These are phyloP conservation scores for Eumacrocentrus americanus DNA, from an alignment of 2,888 invertebrate species.

Conservation along the genomic window DNA sequence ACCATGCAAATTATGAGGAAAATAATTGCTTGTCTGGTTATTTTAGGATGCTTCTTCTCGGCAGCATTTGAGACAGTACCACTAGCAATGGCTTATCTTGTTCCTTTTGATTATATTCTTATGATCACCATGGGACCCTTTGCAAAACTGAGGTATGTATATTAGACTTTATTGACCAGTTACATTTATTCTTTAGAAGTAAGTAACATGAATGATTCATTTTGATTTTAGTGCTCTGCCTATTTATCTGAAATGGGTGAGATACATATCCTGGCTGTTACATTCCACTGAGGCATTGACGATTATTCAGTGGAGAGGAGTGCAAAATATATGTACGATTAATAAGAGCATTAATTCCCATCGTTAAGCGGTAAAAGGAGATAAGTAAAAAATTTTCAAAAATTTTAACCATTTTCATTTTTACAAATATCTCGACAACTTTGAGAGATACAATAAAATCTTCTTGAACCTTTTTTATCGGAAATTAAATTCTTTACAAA, in stretches of 20 bases:
- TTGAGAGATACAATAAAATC: too few relatives aligned
- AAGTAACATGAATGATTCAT: slow-evolving; percentile 20
- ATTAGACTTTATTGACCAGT: background rate
- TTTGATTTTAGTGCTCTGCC: slow-evolving; percentile 70
- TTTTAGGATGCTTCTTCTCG: slow-evolving; percentile 81
- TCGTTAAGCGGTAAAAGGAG: too few relatives aligned
- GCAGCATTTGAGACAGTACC: slow-evolving; percentile 82
- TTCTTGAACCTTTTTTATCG: too few relatives aligned
- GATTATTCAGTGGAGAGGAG: slow-evolving; percentile 80
- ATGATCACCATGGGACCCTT: slow-evolving; percentile 90
- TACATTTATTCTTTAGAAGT: background rate
- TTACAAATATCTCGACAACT: too few relatives aligned
- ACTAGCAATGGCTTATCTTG: slow-evolving; percentile 80
- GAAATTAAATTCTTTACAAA: too few relatives aligned
- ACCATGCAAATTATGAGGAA: too few relatives aligned
- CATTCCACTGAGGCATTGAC: slow-evolving; percentile 85
- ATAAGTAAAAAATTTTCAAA: too few relatives aligned
- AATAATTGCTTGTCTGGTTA: background rate
- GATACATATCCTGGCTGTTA: slow-evolving; percentile 84
- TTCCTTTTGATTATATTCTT: slow-evolving; percentile 84
- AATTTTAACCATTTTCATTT: too few relatives aligned
- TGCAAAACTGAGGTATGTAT: slow-evolving; percentile 75
- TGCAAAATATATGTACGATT: slow-evolving; percentile 74
- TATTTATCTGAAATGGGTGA: slow-evolving; percentile 75
- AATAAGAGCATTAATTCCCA: too few relatives aligned